Conservation (phyloP, 2,113 vertebrate genomes). For the Xiphias gladius region DNA sequence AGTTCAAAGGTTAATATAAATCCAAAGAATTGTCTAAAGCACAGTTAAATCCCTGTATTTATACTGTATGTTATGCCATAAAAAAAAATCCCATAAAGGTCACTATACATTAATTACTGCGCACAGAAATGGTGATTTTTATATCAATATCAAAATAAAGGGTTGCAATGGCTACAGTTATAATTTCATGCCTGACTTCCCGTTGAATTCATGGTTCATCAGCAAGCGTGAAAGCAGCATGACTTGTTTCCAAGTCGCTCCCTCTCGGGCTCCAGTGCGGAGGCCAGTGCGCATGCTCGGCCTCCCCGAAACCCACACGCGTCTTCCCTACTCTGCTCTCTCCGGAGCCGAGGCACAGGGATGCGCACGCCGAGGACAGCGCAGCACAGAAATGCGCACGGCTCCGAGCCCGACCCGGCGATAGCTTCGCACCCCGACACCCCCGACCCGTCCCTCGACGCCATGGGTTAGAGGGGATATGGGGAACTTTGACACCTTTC, state of each 20-base stretch:
- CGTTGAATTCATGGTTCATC: background rate
- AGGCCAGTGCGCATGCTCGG: slow-evolving; percentile 70
- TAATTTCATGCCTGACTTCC: background rate
- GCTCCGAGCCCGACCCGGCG: slow-evolving; percentile 25
- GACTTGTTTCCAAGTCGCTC: background rate
- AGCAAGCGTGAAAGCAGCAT: background rate
- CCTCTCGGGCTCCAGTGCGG: slow-evolving; percentile 8
- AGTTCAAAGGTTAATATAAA: too few species aligned
- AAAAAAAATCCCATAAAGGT: background rate
- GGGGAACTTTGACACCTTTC: slow-evolving; percentile 73
- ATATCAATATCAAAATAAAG: too few species aligned
- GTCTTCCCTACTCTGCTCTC: slow-evolving; percentile 49
- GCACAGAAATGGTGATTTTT: background rate
- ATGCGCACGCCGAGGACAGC: slow-evolving; percentile 58
- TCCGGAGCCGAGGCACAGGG: slow-evolving; percentile 53
- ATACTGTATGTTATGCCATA: background rate
- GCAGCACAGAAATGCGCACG: slow-evolving; percentile 56
- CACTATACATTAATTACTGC: background rate
- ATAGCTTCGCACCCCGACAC: slow-evolving; percentile 20
- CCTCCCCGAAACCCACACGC: slow-evolving; percentile 68
- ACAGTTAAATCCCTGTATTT: background rate
- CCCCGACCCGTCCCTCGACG: slow-evolving; percentile 13
- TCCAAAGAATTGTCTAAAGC: too few species aligned
- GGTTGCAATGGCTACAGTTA: background rate
- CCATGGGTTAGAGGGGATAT: slow-evolving; percentile 61